phyloP scores from a whole-genome alignment of 2,888 invertebrate species.

The Osedax fenrisi region DNA sequence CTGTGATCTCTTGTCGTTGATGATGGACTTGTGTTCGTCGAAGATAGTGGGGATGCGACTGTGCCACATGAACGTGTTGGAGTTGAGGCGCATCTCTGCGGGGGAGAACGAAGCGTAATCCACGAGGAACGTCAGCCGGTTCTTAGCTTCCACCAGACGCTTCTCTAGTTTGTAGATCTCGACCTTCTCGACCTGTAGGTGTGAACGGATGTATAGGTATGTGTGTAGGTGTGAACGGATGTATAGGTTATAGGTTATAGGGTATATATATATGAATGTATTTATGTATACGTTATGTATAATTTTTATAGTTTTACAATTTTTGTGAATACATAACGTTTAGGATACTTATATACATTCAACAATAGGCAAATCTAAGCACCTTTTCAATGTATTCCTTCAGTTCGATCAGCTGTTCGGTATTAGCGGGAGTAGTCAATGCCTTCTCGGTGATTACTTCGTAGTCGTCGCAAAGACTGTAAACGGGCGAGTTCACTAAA shows the following conservation, averaged over 20 bases:
- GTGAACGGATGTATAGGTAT: background rate
- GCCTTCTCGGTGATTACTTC: conserved; percentile 67
- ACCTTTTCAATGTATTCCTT: conserved; percentile 63
- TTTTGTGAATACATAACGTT: too few species aligned
- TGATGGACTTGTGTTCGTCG: conserved; percentile 68
- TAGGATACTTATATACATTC: too few species aligned
- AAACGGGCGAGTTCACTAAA: too few species aligned
- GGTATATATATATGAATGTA: too few species aligned
- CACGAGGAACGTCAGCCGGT: conserved; percentile 64
- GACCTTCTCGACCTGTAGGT: conserved; percentile 59
- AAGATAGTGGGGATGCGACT: conserved; percentile 68
- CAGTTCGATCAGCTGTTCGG: conserved; percentile 71
- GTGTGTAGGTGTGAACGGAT: too few species aligned
- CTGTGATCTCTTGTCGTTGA: conserved; percentile 69
- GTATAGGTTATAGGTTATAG: too few species aligned
- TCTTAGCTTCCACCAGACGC: conserved; percentile 55
- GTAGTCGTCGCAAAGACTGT: conserved; percentile 71
- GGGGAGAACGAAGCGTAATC: conserved; percentile 70
- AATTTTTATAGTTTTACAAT: too few species aligned
- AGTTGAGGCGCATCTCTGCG: conserved; percentile 75
- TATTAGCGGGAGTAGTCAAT: conserved; percentile 67
- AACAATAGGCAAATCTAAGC: too few species aligned
- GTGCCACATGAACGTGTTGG: conserved; percentile 76
- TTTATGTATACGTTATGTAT: too few species aligned
- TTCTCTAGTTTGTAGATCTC: conserved; percentile 65